A percentile compares a stretch with the other conserved stretches of the same genome.
Conservation (phyloP, 2,888 invertebrate genomes). For the Rapana venosa region DNA sequence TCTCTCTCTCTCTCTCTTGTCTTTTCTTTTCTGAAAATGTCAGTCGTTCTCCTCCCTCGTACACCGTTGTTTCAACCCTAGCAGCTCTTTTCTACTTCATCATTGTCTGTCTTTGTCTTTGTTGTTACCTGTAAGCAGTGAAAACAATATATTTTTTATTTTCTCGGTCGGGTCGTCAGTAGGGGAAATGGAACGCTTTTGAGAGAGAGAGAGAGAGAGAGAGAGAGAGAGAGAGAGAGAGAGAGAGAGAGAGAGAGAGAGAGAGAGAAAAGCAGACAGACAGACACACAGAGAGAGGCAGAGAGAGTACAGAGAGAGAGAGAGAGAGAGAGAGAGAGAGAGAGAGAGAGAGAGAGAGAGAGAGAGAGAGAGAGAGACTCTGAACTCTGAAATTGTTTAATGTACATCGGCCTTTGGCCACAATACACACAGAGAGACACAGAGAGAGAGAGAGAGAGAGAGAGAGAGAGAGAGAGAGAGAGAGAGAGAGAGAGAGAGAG, state of each 20-base stretch:
- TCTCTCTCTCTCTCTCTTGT: neutral
- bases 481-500: no score
- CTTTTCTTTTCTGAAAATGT: neutral
- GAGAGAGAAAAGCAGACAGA: neutral
- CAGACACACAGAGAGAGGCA: neutral
- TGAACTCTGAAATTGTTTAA: no score
- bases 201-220: neutral
- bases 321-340: neutral
- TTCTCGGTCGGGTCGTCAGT: no score
- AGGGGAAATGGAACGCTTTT: no score
- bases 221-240: neutral
- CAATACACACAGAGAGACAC: neutral
- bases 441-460: neutral
- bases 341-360: neutral
- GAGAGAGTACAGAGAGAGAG: neutral
- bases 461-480: no score
- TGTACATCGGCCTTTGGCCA: no score
- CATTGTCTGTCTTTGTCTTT: no score
- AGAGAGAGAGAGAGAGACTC: neutral
- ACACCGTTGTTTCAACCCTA: no score
- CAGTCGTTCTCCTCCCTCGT: neutral
- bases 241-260: neutral
- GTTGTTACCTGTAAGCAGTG: no score
- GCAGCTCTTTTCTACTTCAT: no score
- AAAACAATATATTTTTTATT: no score